Conservation (phyloP, 2,888 invertebrate genomes). For the Cinara cedri region DNA sequence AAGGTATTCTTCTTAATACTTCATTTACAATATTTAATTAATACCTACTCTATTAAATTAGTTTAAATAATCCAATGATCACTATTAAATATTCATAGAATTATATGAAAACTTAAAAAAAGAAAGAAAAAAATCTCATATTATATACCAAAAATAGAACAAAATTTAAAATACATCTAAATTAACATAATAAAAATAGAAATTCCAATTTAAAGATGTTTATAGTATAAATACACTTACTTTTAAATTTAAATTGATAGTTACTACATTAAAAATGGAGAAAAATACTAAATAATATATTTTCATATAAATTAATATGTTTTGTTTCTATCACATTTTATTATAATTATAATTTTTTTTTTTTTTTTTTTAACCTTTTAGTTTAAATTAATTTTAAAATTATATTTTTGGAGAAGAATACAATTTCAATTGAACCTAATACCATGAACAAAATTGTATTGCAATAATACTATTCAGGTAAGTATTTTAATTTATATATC, state of each 20-base stretch:
- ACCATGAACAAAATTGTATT: slow-evolving; percentile 19
- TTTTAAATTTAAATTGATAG: neutral
- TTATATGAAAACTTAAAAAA: neutral
- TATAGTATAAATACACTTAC: neutral
- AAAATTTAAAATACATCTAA: slow-evolving; percentile 13
- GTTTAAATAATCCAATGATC: neutral
- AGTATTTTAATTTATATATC: slow-evolving; percentile 32
- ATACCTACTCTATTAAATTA: neutral
- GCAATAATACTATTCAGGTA: slow-evolving; percentile 50
- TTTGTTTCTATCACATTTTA: slow-evolving; percentile 27
- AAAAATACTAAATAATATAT: neutral
- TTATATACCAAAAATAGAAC: neutral
- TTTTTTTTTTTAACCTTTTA: neutral
- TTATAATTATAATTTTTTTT: too few relatives aligned
- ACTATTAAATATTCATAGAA: neutral
- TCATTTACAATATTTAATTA: neutral
- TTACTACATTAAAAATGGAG: neutral
- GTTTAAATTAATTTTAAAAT: slow-evolving; percentile 17
- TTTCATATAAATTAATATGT: neutral
- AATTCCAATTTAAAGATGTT: neutral
- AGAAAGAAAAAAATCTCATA: neutral
- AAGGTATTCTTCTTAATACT: slow-evolving; percentile 1
- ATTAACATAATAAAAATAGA: slow-evolving; percentile 11
- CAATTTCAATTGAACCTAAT: neutral
- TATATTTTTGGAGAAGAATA: slow-evolving; percentile 5